Conservation (phyloP, 2,113 vertebrate genomes). For the Sterna hirundo region DNA sequence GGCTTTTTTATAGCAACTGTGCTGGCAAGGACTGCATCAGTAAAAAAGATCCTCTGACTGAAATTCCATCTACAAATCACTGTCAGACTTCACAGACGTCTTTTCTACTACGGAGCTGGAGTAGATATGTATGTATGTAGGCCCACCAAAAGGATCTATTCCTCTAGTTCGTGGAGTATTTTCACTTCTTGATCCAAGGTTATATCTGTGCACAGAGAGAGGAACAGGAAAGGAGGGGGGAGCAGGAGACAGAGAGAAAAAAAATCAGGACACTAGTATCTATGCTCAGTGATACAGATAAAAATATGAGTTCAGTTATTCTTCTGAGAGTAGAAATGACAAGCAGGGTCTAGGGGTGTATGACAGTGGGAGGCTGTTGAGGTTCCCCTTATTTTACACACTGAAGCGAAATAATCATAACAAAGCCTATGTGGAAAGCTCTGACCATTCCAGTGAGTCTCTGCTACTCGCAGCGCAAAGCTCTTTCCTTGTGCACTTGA, state of each 20-base stretch:
- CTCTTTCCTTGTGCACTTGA: not conserved
- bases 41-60: not conserved
- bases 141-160: not conserved
- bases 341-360: not conserved
- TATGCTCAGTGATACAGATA: not conserved
- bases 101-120: not conserved
- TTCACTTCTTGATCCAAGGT: not conserved
- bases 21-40: not conserved
- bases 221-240: not conserved
- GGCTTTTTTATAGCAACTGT: not conserved
- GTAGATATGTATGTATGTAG: not conserved
- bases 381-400: not conserved
- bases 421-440: not conserved
- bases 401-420: not conserved
- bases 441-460: not conserved
- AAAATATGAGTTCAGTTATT: not conserved
- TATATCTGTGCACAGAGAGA: not conserved
- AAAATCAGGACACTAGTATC: not conserved
- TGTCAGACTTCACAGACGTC: not conserved
- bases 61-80: conserved; percentile 26
- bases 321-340: not conserved
- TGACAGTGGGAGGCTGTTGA: not conserved
- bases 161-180: not conserved
- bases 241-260: not conserved
- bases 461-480: not conserved